phyloP scores from a whole-genome alignment of 2,797 vertebrate genomes.

The Myotis planiceps region DNA sequence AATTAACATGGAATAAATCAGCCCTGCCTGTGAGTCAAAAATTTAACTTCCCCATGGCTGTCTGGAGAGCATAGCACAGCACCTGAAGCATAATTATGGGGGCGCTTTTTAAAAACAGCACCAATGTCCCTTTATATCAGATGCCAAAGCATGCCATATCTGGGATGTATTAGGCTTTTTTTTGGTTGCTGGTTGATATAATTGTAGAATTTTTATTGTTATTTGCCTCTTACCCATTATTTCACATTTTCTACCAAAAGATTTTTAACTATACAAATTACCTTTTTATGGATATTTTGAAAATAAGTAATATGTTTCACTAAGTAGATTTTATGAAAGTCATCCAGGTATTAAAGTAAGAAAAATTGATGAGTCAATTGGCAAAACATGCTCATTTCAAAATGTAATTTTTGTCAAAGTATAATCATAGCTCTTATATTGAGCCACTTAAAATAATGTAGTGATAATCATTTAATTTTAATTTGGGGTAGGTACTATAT shows the following conservation, averaged over 20 bases:
- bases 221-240: neutral
- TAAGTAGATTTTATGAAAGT: conserved; percentile 38
- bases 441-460: neutral
- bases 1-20: conserved; percentile 54
- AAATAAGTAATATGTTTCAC: neutral
- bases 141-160: neutral
- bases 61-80: neutral
- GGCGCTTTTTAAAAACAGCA: neutral
- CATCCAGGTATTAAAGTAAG: neutral
- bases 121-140: neutral
- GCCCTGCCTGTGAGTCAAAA: neutral
- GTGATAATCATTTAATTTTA: neutral
- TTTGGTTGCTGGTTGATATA: neutral
- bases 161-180: neutral
- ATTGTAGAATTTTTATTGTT: neutral
- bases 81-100: neutral
- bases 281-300: neutral
- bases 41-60: neutral
- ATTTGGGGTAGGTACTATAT: neutral
- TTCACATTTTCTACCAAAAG: neutral
- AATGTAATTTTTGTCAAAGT: neutral
- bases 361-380: neutral
- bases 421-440: neutral
- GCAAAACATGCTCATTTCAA: neutral
- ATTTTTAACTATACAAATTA: conserved; percentile 3